Percentiles rank a stretch among this genome's conserved stretches.
phyloP scores from a whole-genome alignment of 2,113 vertebrate species.

The Ginglymostoma cirratum region DNA sequence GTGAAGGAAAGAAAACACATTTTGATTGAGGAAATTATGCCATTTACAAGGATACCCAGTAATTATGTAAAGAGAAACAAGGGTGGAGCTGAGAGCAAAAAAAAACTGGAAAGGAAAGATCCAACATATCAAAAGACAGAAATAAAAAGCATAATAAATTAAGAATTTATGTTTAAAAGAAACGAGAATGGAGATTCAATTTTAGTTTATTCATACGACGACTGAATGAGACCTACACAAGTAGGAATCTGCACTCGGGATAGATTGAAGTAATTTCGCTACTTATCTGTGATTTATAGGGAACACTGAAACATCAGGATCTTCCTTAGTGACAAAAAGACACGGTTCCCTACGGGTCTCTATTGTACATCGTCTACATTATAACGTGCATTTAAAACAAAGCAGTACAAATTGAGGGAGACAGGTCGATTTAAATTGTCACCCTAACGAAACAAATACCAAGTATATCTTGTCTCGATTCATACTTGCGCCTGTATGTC shows the following conservation, averaged over 20 bases:
- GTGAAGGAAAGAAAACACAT: not conserved
- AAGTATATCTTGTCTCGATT: conserved; percentile 13
- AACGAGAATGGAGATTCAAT: not conserved
- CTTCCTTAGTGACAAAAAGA: not conserved
- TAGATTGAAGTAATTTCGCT: not conserved
- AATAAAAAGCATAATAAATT: not conserved
- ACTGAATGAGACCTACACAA: not conserved
- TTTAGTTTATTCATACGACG: not conserved
- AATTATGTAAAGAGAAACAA: not conserved
- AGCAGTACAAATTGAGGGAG: not conserved
- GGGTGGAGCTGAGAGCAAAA: not conserved
- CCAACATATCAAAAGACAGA: not conserved
- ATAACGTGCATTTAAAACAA: not conserved
- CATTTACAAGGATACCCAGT: not conserved
- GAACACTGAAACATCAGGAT: not conserved
- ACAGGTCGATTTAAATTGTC: conserved; percentile 32
- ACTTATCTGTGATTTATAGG: not conserved
- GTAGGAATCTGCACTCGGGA: not conserved
- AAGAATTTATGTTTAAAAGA: not conserved
- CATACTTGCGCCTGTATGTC: conserved; percentile 22
- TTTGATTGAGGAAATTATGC: not conserved
- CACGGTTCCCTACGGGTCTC: not conserved
- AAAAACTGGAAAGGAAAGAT: not conserved
- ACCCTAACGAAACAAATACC: conserved; percentile 27
- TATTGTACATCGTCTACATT: not conserved